These are phyloP conservation scores for Paradoxurus hermaphroditus DNA, from an alignment of 2,113 vertebrate species.

Conservation along the genomic window DNA sequence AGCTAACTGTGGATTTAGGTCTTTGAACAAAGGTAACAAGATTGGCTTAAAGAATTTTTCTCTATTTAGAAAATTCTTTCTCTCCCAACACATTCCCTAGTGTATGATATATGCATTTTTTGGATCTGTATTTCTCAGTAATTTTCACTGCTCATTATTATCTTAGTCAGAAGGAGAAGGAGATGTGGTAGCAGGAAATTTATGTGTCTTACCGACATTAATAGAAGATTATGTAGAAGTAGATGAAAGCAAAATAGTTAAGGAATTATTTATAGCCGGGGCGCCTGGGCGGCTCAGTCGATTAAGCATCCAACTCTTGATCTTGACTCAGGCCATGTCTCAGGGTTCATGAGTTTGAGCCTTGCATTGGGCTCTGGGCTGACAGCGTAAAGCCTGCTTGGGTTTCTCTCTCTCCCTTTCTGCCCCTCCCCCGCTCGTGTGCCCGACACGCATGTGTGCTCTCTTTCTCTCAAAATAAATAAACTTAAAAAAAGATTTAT, in stretches of 20 bases:
- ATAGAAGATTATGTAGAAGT: neutral
- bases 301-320: no score
- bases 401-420: no score
- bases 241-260: neutral
- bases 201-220: neutral
- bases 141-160: neutral
- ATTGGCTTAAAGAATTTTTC: constrained; percentile 15
- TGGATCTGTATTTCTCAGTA: neutral
- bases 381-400: no score
- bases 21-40: neutral
- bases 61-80: neutral
- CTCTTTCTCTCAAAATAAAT: no score
- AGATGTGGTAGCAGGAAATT: neutral
- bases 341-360: no score
- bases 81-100: neutral
- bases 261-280: neutral
- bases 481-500: no score
- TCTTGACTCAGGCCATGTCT: no score
- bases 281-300: no score
- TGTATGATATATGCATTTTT: neutral
- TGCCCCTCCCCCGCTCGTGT: no score
- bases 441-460: no score
- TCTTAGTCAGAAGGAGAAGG: neutral
- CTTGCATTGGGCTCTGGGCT: no score
- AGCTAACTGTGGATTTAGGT: neutral